phyloP scores from a whole-genome alignment of 2,888 invertebrate genomes.

The Agapetus fuscipes region DNA sequence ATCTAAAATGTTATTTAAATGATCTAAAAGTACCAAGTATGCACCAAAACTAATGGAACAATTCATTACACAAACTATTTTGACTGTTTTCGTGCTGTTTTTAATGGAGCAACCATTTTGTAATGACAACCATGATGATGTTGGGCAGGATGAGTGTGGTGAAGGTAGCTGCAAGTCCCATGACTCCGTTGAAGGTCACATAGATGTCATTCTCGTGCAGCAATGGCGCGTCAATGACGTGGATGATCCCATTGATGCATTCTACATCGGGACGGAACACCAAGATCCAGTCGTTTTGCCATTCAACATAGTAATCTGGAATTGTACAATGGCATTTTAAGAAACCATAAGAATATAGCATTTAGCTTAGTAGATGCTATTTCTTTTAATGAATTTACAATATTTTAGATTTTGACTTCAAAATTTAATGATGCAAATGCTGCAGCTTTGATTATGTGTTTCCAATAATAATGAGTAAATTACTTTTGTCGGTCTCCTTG shows the following conservation, averaged over 20 bases:
- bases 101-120: conserved; percentile 16
- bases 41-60: no score
- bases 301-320: conserved; percentile 73
- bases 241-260: conserved; percentile 92
- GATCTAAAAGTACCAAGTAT: background rate
- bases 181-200: conserved; percentile 48
- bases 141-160: conserved; percentile 8
- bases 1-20: background rate
- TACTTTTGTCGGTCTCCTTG: conserved; percentile 63
- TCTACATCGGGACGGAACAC: conserved; percentile 88
- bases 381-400: background rate
- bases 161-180: conserved; percentile 20
- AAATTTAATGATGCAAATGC: no score
- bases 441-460: no score
- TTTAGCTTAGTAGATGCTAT: background rate
- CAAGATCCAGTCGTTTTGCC: conserved; percentile 75
- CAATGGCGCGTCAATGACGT: conserved; percentile 85
- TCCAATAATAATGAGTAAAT: conserved; percentile 18
- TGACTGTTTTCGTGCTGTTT: no score
- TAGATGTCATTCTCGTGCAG: conserved; percentile 74
- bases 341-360: background rate
- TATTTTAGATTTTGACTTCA: no score
- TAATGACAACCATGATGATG: conserved; percentile 10
- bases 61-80: no score
- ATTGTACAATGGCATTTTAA: no score